These are phyloP conservation scores for Heterotilapia buettikoferi DNA, from an alignment of 2,113 vertebrate species.

Conservation along the genomic window DNA sequence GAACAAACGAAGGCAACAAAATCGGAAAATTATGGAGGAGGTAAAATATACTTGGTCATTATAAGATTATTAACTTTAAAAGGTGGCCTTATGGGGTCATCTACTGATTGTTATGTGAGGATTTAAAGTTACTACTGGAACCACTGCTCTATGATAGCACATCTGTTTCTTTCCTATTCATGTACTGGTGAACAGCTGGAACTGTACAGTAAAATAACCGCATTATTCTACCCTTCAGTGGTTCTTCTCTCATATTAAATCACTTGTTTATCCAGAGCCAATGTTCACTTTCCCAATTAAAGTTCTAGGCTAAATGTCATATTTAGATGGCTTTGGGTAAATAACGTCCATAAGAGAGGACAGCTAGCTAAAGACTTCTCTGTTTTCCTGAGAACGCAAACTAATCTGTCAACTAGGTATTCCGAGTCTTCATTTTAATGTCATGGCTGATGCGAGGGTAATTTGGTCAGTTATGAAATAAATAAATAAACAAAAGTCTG, in stretches of 20 bases:
- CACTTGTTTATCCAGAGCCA: not conserved
- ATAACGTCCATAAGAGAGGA: not conserved
- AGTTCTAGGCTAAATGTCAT: not conserved
- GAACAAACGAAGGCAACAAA: not conserved
- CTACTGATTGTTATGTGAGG: not conserved
- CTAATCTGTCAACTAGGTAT: not conserved
- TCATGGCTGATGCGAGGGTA: constrained; percentile 29
- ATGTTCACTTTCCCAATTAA: not conserved
- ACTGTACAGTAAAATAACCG: not conserved
- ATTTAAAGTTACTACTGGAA: not conserved
- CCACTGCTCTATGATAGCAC: not conserved
- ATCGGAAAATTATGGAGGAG: not conserved
- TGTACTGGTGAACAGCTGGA: not conserved
- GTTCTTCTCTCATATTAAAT: not conserved
- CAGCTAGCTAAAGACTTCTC: not conserved
- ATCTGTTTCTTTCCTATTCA: not conserved
- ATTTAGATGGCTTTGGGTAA: not conserved
- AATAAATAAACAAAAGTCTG: not conserved
- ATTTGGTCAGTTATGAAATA: not conserved
- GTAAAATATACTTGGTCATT: not conserved
- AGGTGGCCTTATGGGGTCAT: not conserved
- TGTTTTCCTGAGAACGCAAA: constrained; percentile 47
- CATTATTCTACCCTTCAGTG: not conserved
- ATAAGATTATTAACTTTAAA: not conserved
- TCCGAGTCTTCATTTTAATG: not conserved